A percentile compares a stretch with the other conserved stretches of the same genome.
Conservation (phyloP, 2,888 invertebrate species). For the Orchestes rusci region DNA sequence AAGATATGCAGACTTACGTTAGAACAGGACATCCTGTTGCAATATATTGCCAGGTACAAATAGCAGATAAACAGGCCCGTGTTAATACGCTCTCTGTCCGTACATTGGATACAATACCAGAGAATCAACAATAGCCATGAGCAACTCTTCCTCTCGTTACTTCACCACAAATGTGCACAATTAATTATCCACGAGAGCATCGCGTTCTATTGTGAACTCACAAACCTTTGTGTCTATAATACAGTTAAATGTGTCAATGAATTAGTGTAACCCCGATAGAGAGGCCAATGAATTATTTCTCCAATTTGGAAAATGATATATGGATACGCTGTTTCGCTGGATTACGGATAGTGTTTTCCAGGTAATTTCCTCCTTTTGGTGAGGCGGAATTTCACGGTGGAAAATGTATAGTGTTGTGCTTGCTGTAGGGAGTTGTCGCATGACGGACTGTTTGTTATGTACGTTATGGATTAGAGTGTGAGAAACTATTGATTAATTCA, state of each 20-base stretch:
- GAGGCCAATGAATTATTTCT: slow-evolving; percentile 22
- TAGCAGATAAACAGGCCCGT: not conserved
- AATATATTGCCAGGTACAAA: too few relatives aligned
- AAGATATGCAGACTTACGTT: too few relatives aligned
- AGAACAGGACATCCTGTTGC: too few relatives aligned
- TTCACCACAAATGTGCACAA: slow-evolving; percentile 31
- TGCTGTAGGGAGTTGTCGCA: too few relatives aligned
- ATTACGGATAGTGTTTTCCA: slow-evolving; percentile 8
- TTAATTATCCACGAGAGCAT: slow-evolving; percentile 37
- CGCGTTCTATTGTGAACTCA: slow-evolving; percentile 30
- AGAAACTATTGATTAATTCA: too few relatives aligned
- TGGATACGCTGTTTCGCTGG: slow-evolving; percentile 10
- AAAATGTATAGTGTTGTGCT: too few relatives aligned
- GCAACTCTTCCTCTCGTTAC: not conserved
- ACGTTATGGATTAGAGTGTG: too few relatives aligned
- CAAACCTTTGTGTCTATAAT: slow-evolving; percentile 32
- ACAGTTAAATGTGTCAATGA: slow-evolving; percentile 35
- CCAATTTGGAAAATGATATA: slow-evolving; percentile 22
- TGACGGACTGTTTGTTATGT: too few relatives aligned
- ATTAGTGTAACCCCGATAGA: slow-evolving; percentile 28
- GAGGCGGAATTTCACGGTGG: too few relatives aligned
- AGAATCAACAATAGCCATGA: not conserved
- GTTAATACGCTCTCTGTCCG: too few relatives aligned
- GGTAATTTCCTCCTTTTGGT: slow-evolving; percentile 14
- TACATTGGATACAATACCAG: too few relatives aligned